Evolutionary conservation across 2,113 vertebrate genomes (phyloP).

Genomic region (Clarias batrachus): DNA sequence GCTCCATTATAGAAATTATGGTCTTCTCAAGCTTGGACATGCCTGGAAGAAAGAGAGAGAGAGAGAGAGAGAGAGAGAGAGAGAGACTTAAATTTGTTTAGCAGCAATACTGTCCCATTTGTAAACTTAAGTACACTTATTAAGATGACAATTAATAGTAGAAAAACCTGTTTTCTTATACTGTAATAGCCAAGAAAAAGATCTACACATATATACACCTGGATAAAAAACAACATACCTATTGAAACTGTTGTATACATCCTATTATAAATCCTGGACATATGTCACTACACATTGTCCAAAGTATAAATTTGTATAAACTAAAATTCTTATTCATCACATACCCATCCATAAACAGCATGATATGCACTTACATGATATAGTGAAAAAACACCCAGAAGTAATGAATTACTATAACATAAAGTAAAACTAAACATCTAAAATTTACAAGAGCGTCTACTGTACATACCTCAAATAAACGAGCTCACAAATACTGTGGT

Average conservation of each 20-base stretch:
- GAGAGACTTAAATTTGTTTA: neutral
- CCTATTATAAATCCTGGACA: neutral
- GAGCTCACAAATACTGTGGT: neutral
- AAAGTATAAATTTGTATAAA: no score
- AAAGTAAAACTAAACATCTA: neutral
- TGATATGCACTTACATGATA: neutral
- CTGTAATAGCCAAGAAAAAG: neutral
- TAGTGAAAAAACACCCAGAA: neutral
- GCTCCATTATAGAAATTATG: conserved; percentile 64
- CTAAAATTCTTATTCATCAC: no score
- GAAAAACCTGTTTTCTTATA: neutral
- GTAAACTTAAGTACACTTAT: neutral
- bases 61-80: neutral
- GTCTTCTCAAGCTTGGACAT: conserved; percentile 68
- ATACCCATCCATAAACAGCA: no score
- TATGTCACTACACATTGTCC: no score
- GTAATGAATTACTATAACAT: neutral
- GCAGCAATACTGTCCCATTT: neutral
- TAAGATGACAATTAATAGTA: neutral
- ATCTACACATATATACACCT: neutral
- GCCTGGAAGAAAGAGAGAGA: conserved; percentile 29
- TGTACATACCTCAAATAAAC: neutral
- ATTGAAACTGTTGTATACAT: neutral
- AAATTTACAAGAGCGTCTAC: neutral
- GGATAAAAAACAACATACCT: neutral